Percentiles rank a stretch among this genome's conserved stretches.
phyloP scores from a whole-genome alignment of 2,888 invertebrate genomes.

The Amiota communis region DNA sequence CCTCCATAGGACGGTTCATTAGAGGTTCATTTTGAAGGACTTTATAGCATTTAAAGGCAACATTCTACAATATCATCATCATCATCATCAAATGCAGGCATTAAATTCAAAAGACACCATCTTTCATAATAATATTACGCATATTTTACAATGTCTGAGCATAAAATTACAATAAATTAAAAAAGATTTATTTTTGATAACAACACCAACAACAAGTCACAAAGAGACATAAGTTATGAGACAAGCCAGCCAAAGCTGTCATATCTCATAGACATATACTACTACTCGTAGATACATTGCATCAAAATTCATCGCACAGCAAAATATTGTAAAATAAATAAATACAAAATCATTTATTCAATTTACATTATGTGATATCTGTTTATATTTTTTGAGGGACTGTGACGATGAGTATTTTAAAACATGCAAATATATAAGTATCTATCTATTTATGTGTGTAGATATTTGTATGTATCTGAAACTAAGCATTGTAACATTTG shows the following conservation, averaged over 20 bases:
- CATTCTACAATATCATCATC: too few relatives aligned
- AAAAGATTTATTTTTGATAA: constrained; percentile 12
- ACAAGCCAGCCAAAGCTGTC: neutral
- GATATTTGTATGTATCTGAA: neutral
- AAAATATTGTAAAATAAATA: neutral
- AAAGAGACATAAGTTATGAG: neutral
- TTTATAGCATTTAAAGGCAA: too few relatives aligned
- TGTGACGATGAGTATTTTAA: neutral
- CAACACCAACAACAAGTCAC: too few relatives aligned
- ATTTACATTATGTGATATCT: neutral
- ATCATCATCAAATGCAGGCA: too few relatives aligned
- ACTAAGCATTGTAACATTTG: too few relatives aligned
- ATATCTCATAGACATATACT: too few relatives aligned
- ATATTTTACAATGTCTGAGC: too few relatives aligned
- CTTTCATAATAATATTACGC: too few relatives aligned
- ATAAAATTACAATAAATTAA: neutral
- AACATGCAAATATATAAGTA: neutral
- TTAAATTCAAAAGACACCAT: too few relatives aligned
- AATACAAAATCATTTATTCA: constrained; percentile 14
- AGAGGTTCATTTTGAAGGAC: too few relatives aligned
- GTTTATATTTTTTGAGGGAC: neutral
- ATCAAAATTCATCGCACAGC: constrained; percentile 20
- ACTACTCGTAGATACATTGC: neutral
- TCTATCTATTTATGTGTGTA: neutral
- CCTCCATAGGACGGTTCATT: too few relatives aligned